Evolutionary conservation across 2,113 vertebrate species (phyloP).

Genomic region (Herpetotheres cachinnans): DNA sequence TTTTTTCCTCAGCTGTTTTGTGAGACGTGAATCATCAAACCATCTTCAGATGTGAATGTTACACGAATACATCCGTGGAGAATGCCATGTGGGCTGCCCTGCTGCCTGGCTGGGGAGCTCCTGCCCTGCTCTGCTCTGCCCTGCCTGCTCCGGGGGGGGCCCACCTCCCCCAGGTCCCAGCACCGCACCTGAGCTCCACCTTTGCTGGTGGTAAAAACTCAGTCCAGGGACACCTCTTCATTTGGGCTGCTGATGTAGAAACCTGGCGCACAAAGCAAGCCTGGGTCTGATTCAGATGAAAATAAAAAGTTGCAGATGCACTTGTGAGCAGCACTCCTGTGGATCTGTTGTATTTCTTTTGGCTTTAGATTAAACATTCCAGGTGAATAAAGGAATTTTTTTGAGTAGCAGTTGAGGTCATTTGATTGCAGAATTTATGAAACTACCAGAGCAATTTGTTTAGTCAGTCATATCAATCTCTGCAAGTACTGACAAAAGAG

Average conservation of each 20-base stretch:
- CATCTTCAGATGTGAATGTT: background rate
- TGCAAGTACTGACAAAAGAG: background rate
- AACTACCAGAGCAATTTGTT: background rate
- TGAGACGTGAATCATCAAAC: background rate
- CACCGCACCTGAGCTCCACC: accelerated
- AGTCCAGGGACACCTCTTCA: background rate
- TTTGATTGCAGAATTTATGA: background rate
- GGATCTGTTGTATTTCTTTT: background rate
- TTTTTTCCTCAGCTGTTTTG: background rate
- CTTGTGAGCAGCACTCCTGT: background rate
- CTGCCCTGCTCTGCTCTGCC: background rate
- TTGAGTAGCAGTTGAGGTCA: background rate
- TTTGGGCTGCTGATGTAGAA: background rate
- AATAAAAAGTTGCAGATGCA: background rate
- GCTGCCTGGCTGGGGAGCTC: no score
- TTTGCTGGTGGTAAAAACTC: background rate
- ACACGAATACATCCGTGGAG: background rate
- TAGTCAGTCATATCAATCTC: background rate
- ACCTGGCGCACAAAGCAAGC: accelerated
- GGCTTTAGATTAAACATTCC: background rate
- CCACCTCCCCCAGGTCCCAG: background rate
- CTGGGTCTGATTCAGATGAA: background rate
- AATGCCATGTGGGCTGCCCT: accelerated
- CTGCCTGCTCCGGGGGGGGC: accelerated
- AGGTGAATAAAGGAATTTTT: background rate